A percentile compares a stretch with the other conserved stretches of the same genome.
These are phyloP conservation scores for Dascillus cervinus DNA, from an alignment of 2,888 invertebrate species.

Conservation along the genomic window DNA sequence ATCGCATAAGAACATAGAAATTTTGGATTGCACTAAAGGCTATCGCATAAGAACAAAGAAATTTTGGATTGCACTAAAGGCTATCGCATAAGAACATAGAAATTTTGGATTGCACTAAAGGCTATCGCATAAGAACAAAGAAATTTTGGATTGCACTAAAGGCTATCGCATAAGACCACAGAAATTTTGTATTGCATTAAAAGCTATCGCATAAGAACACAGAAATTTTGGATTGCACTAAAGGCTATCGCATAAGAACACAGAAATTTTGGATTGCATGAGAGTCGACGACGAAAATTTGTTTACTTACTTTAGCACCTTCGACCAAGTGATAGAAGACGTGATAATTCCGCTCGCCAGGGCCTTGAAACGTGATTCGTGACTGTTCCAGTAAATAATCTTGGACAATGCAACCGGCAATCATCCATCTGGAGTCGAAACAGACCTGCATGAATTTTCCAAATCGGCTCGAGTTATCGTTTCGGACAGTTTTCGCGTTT, in stretches of 20 bases:
- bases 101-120: no score
- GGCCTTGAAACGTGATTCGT: constrained; percentile 82
- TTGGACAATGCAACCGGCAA: constrained; percentile 84
- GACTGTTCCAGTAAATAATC: constrained; percentile 88
- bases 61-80: no score
- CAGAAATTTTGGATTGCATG: constrained; percentile 2
- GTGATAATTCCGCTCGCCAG: constrained; percentile 83
- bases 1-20: no score
- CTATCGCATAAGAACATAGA: no score
- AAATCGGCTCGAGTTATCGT: constrained; percentile 88
- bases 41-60: no score
- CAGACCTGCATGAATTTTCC: constrained; percentile 96
- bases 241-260: no score
- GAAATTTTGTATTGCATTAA: constrained; percentile 5
- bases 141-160: no score
- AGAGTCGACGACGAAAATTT: constrained; percentile 4
- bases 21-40: no score
- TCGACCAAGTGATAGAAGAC: constrained; percentile 88
- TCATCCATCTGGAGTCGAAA: constrained; percentile 80
- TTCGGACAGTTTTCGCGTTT: constrained; percentile 87
- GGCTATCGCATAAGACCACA: no score
- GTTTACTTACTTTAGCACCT: constrained; percentile 56
- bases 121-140: no score
- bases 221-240: no score
- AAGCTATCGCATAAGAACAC: no score